Evolutionary conservation across 2,888 invertebrate species (phyloP).

Genomic region (Amphipoea oculea): DNA sequence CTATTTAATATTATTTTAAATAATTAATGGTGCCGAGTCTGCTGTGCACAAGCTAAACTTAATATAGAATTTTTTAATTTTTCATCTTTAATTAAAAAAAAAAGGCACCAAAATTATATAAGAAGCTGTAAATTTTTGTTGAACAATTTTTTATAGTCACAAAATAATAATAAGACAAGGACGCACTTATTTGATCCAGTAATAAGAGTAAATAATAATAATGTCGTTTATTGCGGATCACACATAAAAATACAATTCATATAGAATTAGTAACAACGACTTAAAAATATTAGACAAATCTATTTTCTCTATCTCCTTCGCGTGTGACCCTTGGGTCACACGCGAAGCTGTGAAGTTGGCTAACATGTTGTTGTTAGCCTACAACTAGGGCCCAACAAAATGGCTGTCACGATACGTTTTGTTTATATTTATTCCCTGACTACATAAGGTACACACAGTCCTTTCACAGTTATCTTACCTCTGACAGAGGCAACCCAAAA

Average conservation of each 20-base stretch:
- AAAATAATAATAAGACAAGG: constrained; percentile 1
- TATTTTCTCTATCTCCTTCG: neutral
- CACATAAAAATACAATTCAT: too few relatives aligned
- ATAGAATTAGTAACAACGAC: too few relatives aligned
- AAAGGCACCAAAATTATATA: neutral
- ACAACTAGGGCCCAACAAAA: neutral
- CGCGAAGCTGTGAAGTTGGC: too few relatives aligned
- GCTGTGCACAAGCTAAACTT: neutral
- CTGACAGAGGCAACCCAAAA: too few relatives aligned
- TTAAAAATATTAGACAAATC: neutral
- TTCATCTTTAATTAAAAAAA: neutral
- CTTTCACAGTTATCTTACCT: too few relatives aligned
- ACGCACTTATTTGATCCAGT: neutral
- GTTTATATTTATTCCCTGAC: neutral
- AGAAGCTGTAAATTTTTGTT: too few relatives aligned
- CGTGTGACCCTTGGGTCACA: too few relatives aligned
- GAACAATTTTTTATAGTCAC: too few relatives aligned
- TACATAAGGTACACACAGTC: neutral
- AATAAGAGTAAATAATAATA: neutral
- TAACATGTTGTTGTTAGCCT: too few relatives aligned
- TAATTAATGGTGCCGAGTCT: neutral
- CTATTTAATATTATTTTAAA: neutral
- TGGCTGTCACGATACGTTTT: too few relatives aligned
- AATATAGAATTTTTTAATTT: neutral
- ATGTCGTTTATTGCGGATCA: too few relatives aligned